Evolutionary conservation across 2,113 vertebrate species (phyloP).

Genomic region (Prionailurus viverrinus): DNA sequence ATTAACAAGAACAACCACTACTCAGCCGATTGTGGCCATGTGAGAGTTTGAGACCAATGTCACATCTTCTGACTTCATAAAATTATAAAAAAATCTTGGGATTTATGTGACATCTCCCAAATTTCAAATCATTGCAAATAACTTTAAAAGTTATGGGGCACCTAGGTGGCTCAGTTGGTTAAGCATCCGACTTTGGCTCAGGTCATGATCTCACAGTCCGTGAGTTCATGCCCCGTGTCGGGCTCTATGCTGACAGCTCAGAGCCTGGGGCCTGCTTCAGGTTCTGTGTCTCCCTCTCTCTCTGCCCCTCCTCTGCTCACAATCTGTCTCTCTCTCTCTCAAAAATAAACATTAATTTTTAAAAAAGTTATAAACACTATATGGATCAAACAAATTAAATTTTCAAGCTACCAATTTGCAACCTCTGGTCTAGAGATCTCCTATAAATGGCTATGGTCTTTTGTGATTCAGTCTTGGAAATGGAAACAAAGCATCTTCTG

Average conservation of each 20-base stretch:
- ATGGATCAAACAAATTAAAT: background rate
- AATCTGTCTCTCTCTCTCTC: no score
- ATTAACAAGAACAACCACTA: background rate
- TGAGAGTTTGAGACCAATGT: background rate
- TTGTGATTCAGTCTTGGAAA: background rate
- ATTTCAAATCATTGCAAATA: slow-evolving; percentile 1
- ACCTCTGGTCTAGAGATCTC: background rate
- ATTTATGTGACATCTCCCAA: background rate
- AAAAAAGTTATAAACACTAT: background rate
- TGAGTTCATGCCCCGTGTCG: no score
- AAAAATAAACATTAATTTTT: no score
- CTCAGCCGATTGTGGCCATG: background rate
- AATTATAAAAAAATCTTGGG: slow-evolving; percentile 1
- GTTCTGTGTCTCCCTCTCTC: no score
- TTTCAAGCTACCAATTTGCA: background rate
- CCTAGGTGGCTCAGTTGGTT: no score
- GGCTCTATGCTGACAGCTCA: no score
- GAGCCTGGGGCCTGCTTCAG: no score
- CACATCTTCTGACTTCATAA: slow-evolving; percentile 29
- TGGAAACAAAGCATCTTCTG: background rate
- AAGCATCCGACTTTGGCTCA: no score
- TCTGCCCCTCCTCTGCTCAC: no score
- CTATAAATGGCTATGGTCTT: background rate
- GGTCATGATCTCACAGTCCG: no score
- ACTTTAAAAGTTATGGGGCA: background rate